Base-by-base conservation (phyloP, 1,140 invertebrate species). In the Lucilia cuprina region DNA sequence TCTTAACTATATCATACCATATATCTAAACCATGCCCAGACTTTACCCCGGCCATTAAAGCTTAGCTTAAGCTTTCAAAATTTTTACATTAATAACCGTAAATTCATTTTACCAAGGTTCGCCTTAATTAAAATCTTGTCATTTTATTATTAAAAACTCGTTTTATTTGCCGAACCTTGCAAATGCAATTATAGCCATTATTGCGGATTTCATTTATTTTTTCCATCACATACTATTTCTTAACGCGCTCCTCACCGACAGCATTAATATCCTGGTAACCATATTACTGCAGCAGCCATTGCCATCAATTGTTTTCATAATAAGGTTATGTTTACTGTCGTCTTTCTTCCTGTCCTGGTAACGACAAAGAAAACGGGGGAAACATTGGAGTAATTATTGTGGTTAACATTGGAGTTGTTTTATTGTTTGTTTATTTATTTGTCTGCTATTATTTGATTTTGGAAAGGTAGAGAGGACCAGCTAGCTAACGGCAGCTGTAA, bases 121-220 rank as follows among this genome's bases (percentile, higher is more conserved):
- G 3, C 25, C 25, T 30, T 30, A 30, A 30, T 30, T 30, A 30
- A 30, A 30, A 3, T 30, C 25, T 30, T 30, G 25, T 30, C 25
- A 30, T 30, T 30, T 30, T 30, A 2, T 30, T 30, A 30, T 30
- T 30, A 30, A 1, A 30, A 30, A 30, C 25, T 30, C 3, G 1
- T 30, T 30, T 30, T 30, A 30, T 30, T 55, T 55, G 50, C 17
- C 12, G 12, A 17, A 17, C 13, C 0, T 55, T 12, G 50, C 50
- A 12, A 70, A 80, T 80, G 77, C 41, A 80, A 80, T 80, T 80
- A 80, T 49, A n/a, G n/a, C 77, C 41, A 80, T 80, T 80, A 80
- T 80, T 80, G 41, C 2, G 47, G 77, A 80, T 49, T 80, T 50
- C 41, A 13, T 25, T 50, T 50, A 14, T 80, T 25, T 78, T 78